These are phyloP conservation scores for Popillia japonica DNA, from an alignment of 1,140 invertebrate genomes.

Conservation along the genomic window DNA sequence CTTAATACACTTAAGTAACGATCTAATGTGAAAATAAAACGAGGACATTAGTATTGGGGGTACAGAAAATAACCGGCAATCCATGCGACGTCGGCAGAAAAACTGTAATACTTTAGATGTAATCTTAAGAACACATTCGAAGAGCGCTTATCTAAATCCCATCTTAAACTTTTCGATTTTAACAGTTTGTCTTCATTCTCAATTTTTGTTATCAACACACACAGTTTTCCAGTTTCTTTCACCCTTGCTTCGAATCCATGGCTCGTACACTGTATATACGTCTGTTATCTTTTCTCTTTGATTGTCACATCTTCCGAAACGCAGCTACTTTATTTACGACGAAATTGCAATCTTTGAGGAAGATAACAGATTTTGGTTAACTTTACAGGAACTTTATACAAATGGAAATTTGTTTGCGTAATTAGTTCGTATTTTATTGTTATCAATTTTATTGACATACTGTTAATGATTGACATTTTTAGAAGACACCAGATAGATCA, in stretches of 20 bases:
- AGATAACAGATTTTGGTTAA: too few species aligned
- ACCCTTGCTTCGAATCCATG: neutral
- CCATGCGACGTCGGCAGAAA: slow-evolving; percentile 12
- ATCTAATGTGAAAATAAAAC: slow-evolving; percentile 7
- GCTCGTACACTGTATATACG: neutral
- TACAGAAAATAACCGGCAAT: slow-evolving; percentile 14
- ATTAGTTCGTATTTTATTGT: too few species aligned
- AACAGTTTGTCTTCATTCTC: slow-evolving; percentile 18
- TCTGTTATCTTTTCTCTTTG: neutral
- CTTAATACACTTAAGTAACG: slow-evolving; percentile 14
- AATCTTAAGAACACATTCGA: slow-evolving; percentile 1
- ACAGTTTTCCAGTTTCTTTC: neutral
- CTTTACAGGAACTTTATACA: too few species aligned
- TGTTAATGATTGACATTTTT: too few species aligned
- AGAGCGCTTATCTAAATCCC: slow-evolving; percentile 9
- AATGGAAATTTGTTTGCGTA: too few species aligned
- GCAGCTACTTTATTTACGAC: too few species aligned
- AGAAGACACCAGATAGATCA: too few species aligned
- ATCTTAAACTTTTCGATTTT: slow-evolving; percentile 16
- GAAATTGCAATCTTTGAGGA: too few species aligned
- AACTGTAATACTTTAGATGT: slow-evolving; percentile 15
- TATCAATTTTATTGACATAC: too few species aligned
- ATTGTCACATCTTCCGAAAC: neutral
- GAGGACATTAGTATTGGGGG: slow-evolving; percentile 3
- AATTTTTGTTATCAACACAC: slow-evolving; percentile 19